phyloP scores from a whole-genome alignment of 2,797 vertebrate genomes.

The Scomberomorus guttatus region DNA sequence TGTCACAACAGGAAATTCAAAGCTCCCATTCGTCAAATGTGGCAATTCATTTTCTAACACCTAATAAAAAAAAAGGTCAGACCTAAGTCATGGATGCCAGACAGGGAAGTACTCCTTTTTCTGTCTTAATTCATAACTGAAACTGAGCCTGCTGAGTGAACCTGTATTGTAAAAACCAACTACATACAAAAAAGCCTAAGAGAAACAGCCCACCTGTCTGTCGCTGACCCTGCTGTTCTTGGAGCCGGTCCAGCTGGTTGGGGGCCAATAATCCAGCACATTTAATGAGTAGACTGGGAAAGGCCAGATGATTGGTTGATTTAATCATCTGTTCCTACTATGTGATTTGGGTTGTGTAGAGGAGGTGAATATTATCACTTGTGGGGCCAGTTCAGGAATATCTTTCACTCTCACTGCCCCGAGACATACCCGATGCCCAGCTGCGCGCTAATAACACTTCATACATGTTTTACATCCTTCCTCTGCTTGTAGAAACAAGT shows the following conservation, averaged over 20 bases:
- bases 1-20: slow-evolving; percentile 39
- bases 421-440: slow-evolving; percentile 36
- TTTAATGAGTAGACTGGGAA: slow-evolving; percentile 60
- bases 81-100: slow-evolving; percentile 46
- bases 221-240: slow-evolving; percentile 46
- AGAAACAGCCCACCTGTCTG: slow-evolving; percentile 53
- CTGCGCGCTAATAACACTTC: slow-evolving; percentile 31
- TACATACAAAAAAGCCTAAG: slow-evolving; percentile 1
- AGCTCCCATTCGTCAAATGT: slow-evolving; percentile 49
- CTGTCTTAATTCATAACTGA: slow-evolving; percentile 25
- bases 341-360: slow-evolving; percentile 47
- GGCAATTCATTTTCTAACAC: slow-evolving; percentile 52
- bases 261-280: slow-evolving; percentile 50
- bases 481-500: slow-evolving; percentile 20
- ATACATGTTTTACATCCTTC: slow-evolving; percentile 17
- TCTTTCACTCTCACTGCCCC: slow-evolving; percentile 18
- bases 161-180: slow-evolving; percentile 10
- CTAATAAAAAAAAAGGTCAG: slow-evolving; percentile 39
- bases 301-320: slow-evolving; percentile 56
- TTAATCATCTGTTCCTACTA: slow-evolving; percentile 61
- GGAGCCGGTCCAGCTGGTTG: slow-evolving; percentile 61
- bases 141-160: not conserved
- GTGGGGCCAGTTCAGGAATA: slow-evolving; percentile 36
- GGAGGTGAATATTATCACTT: slow-evolving; percentile 44
- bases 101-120: slow-evolving; percentile 4